phyloP scores from a whole-genome alignment of 1,140 invertebrate genomes.

The Homarus americanus region DNA sequence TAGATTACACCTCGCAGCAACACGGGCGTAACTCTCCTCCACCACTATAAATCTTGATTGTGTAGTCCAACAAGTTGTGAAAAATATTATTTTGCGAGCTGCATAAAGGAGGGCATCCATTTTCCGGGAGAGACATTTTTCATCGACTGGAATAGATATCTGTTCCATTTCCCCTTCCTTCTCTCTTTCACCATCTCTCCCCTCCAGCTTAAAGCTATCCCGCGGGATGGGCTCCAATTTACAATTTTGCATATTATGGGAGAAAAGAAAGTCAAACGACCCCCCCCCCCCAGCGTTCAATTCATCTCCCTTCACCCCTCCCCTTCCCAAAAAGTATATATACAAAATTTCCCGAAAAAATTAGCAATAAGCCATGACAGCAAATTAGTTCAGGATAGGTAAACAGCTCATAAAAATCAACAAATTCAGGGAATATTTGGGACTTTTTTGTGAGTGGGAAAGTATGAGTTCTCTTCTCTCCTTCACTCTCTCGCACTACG shows the following conservation, averaged over 20 bases:
- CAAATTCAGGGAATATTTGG: not conserved
- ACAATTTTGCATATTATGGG: not conserved
- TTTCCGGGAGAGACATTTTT: constrained; percentile 1
- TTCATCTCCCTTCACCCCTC: not conserved
- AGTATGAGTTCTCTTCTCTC: not conserved
- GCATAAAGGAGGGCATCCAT: constrained; percentile 15
- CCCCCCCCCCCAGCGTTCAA: not conserved
- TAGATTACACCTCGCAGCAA: not conserved
- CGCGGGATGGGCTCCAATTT: not conserved
- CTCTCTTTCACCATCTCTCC: not conserved
- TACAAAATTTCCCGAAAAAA: not conserved
- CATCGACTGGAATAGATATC: not conserved
- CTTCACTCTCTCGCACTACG: not conserved
- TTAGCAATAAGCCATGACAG: not conserved
- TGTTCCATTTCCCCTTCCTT: not conserved
- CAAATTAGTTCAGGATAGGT: not conserved
- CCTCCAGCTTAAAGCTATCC: not conserved
- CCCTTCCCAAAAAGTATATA: not conserved
- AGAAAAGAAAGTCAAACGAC: not conserved
- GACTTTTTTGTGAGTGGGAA: not conserved
- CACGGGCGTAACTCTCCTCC: not conserved
- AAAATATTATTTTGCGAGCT: not conserved
- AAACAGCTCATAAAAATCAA: not conserved
- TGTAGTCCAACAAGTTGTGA: not conserved
- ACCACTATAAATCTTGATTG: constrained; percentile 4